phyloP scores from a whole-genome alignment of 2,113 vertebrate species.

The Maccullochella peelii region DNA sequence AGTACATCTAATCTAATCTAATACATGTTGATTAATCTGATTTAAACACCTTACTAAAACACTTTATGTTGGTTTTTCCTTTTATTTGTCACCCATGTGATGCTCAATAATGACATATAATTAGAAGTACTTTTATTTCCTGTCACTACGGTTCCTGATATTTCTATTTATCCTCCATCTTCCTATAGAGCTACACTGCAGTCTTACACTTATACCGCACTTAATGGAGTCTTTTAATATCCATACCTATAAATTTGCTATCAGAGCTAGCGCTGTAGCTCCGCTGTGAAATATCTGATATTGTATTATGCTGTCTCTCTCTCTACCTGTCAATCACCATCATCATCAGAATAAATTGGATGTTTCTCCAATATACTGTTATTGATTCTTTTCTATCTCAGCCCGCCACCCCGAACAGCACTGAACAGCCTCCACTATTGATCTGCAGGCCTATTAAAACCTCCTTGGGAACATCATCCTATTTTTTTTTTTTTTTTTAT shows the following conservation, averaged over 20 bases:
- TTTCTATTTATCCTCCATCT: background rate
- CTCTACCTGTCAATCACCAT: constrained; percentile 90
- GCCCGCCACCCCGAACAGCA: constrained; percentile 90
- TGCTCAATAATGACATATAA: background rate
- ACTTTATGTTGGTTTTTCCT: background rate
- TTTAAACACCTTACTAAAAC: too few species aligned
- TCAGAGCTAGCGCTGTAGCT: background rate
- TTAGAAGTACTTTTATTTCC: background rate
- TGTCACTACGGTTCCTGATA: background rate
- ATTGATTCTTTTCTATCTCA: constrained; percentile 96
- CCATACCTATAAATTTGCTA: background rate
- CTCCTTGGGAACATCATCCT: constrained; percentile 93
- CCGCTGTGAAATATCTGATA: constrained; percentile 7
- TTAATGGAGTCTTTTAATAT: background rate
- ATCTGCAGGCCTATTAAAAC: constrained; percentile 93
- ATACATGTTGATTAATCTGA: too few species aligned
- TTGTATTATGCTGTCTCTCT: constrained; percentile 1
- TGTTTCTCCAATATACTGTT: constrained; percentile 94
- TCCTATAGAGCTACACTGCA: background rate
- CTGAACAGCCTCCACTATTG: constrained; percentile 93
- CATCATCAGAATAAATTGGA: constrained; percentile 98
- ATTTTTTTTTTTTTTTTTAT: constrained; percentile 85
- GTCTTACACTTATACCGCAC: background rate
- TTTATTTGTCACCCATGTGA: background rate
- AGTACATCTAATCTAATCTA: too few species aligned